Conservation (phyloP, 2,888 invertebrate species). For the Buathra laborator region DNA sequence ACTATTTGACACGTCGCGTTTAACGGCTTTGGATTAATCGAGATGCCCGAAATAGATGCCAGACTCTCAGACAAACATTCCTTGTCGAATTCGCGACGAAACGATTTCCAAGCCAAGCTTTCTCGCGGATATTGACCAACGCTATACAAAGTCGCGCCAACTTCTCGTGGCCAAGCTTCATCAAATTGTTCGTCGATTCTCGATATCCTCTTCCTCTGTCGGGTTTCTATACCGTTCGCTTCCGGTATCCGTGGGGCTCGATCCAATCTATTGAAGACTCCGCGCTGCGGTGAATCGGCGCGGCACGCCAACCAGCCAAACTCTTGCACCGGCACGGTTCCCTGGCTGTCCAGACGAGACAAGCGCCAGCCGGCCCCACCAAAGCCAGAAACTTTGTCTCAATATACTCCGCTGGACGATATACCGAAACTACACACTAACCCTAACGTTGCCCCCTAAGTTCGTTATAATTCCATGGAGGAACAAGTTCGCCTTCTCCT, state of each 20-base stretch:
- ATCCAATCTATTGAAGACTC: constrained; percentile 56
- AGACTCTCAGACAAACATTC: constrained; percentile 24
- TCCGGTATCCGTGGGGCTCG: constrained; percentile 39
- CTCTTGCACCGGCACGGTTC: constrained; percentile 28
- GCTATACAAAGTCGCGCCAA: constrained; percentile 48
- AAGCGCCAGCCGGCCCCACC: constrained; percentile 49
- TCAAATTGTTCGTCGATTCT: constrained; percentile 64
- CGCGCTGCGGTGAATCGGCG: constrained; percentile 51
- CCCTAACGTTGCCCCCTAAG: constrained; percentile 17
- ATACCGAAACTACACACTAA: not conserved
- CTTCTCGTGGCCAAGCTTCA: constrained; percentile 51
- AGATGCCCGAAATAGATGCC: constrained; percentile 44
- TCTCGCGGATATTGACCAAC: constrained; percentile 57
- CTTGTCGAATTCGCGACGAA: constrained; percentile 33
- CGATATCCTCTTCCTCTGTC: constrained; percentile 35
- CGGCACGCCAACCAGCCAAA: constrained; percentile 42
- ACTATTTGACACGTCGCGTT: constrained; percentile 12
- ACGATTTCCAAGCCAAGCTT: constrained; percentile 44
- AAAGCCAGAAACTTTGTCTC: constrained; percentile 56
- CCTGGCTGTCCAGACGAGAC: constrained; percentile 41
- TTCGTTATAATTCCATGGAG: constrained; percentile 61
- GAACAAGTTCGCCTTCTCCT: constrained; percentile 51
- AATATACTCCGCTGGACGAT: constrained; percentile 2
- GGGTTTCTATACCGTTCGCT: constrained; percentile 41
- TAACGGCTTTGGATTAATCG: constrained; percentile 13